Conservation (phyloP, 2,113 vertebrate genomes). For the Neodon shergylaensis region DNA sequence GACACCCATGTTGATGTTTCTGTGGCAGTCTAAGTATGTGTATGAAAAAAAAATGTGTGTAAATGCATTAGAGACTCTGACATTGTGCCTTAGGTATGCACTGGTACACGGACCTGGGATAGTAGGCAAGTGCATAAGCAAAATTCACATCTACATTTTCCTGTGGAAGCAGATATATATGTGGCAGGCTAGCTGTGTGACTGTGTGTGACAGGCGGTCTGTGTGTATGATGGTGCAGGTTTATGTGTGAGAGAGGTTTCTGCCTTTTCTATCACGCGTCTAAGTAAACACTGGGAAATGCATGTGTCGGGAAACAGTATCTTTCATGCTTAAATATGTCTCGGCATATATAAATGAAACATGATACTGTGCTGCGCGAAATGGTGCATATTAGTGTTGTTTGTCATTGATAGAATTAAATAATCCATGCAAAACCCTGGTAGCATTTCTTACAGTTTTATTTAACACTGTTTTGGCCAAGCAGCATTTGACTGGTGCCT, state of each 20-base stretch:
- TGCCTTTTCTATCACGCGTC: conserved; percentile 16
- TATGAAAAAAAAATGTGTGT: background rate
- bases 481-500: conserved; percentile 14
- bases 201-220: background rate
- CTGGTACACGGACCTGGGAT: background rate
- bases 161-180: background rate
- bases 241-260: conserved; percentile 9
- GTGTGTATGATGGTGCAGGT: background rate
- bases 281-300: conserved; percentile 67
- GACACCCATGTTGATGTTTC: background rate
- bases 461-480: conserved; percentile 73
- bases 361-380: conserved; percentile 62
- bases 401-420: conserved; percentile 80
- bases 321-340: conserved; percentile 77
- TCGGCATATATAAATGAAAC: conserved; percentile 69
- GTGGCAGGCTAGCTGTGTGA: background rate
- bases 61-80: background rate
- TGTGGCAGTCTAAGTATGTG: background rate
- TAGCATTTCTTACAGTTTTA: conserved; percentile 78
- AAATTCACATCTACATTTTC: background rate
- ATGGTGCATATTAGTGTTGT: conserved; percentile 71
- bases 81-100: background rate
- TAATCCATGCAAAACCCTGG: conserved; percentile 71
- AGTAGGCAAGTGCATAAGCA: background rate
- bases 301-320: conserved; percentile 63